Conservation (phyloP, 2,113 vertebrate genomes). For the Rhinopomastus cyanomelas region DNA sequence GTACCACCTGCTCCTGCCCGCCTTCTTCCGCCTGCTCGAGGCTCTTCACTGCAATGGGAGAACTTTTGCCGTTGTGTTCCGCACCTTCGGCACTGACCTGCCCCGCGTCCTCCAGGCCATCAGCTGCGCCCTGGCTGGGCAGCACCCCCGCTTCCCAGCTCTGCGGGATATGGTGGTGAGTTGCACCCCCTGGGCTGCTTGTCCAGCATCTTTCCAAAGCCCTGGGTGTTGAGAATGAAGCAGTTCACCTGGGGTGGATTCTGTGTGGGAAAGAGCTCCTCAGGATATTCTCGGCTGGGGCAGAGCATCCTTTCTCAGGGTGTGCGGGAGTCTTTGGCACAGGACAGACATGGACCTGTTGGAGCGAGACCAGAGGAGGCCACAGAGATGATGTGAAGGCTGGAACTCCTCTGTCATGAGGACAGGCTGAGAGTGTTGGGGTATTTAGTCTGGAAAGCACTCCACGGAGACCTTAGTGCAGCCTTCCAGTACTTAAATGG, state of each 20-base stretch:
- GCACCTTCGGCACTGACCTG: constrained; percentile 86
- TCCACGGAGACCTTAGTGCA: neutral
- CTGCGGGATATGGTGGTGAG: constrained; percentile 73
- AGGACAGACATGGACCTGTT: neutral
- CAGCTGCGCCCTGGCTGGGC: constrained; percentile 73
- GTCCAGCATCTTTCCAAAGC: neutral
- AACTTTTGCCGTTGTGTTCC: constrained; percentile 80
- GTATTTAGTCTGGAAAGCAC: neutral
- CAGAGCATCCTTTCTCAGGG: neutral
- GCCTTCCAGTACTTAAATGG: neutral
- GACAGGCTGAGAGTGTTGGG: neutral
- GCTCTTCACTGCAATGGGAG: constrained; percentile 71
- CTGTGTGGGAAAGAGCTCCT: neutral
- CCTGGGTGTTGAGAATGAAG: neutral
- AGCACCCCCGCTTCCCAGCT: constrained; percentile 83
- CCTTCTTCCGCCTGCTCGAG: constrained; percentile 86
- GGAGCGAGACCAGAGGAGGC: neutral
- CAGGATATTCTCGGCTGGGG: fast-evolving
- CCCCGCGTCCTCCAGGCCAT: constrained; percentile 73
- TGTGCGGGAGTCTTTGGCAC: neutral
- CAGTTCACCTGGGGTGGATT: neutral
- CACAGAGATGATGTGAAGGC: neutral
- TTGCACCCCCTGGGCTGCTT: neutral
- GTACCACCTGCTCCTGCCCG: constrained; percentile 87
- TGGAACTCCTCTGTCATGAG: neutral